phyloP scores from a whole-genome alignment of 2,888 invertebrate genomes.

The Steinernema hermaphroditum region DNA sequence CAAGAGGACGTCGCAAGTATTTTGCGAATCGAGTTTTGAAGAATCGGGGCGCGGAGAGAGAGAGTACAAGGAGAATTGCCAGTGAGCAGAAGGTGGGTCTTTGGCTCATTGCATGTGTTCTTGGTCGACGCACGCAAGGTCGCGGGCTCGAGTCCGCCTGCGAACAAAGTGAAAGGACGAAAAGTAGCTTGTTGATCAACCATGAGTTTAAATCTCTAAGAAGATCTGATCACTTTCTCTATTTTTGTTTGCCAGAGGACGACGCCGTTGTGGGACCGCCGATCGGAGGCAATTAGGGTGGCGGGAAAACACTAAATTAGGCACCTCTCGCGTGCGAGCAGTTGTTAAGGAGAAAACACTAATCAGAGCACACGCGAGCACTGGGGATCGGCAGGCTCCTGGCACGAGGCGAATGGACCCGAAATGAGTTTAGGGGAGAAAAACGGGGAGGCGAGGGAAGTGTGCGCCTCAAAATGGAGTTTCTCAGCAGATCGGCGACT shows the following conservation, averaged over 20 bases:
- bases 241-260: not conserved
- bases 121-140: not conserved
- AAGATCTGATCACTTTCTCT: constrained; percentile 21
- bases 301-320: too few species aligned
- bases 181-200: not conserved
- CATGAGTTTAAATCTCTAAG: constrained; percentile 16
- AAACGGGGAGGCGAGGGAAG: not conserved
- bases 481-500: not conserved
- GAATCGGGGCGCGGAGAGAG: too few species aligned
- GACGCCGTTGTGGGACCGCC: too few species aligned
- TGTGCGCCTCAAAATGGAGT: constrained; percentile 12
- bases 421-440: not conserved
- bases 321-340: too few species aligned
- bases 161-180: constrained; percentile 19
- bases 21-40: too few species aligned
- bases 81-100: not conserved
- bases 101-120: not conserved
- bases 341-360: too few species aligned
- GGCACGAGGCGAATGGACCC: not conserved
- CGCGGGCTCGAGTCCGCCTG: constrained; percentile 7
- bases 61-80: too few species aligned
- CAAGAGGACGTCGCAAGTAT: too few species aligned
- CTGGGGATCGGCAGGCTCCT: not conserved
- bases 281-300: too few species aligned
- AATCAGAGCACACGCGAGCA: too few species aligned